Evolutionary conservation across 2,888 invertebrate species (phyloP).

Genomic region (Biston betularia): DNA sequence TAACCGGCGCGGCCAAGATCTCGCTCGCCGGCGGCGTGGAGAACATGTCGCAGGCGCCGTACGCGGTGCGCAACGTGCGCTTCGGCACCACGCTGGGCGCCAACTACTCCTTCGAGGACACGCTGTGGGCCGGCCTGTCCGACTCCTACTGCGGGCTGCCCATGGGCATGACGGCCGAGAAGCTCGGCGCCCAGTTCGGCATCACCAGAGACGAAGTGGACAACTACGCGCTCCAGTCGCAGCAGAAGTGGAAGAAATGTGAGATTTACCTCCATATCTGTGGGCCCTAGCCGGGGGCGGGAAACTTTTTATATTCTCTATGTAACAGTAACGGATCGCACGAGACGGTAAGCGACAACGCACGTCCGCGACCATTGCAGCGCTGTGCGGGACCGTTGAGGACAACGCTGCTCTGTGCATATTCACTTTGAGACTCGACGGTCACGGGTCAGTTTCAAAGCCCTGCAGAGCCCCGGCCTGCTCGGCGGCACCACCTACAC

Average conservation of each 20-base stretch:
- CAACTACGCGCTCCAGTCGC: slow-evolving; percentile 93
- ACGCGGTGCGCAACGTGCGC: slow-evolving; percentile 92
- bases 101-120: slow-evolving; percentile 93
- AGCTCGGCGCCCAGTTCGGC: slow-evolving; percentile 92
- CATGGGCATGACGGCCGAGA: slow-evolving; percentile 98
- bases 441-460: no score
- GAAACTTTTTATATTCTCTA: no score
- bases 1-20: slow-evolving; percentile 93
- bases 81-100: slow-evolving; percentile 95
- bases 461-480: no score
- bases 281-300: no score
- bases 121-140: slow-evolving; percentile 93
- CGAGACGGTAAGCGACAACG: no score
- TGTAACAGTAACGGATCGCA: no score
- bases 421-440: no score
- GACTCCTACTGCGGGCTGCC: slow-evolving; percentile 96
- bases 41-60: slow-evolving; percentile 98
- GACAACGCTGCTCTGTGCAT: no score
- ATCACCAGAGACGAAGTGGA: slow-evolving; percentile 94
- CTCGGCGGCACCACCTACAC: no score
- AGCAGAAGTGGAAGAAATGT: slow-evolving; percentile 95
- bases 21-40: slow-evolving; percentile 97
- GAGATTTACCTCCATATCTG: slow-evolving; percentile 40
- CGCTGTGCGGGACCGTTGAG: no score
- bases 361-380: no score